These are phyloP conservation scores for Mimas tiliae DNA, from an alignment of 2,888 invertebrate species.

Conservation along the genomic window DNA sequence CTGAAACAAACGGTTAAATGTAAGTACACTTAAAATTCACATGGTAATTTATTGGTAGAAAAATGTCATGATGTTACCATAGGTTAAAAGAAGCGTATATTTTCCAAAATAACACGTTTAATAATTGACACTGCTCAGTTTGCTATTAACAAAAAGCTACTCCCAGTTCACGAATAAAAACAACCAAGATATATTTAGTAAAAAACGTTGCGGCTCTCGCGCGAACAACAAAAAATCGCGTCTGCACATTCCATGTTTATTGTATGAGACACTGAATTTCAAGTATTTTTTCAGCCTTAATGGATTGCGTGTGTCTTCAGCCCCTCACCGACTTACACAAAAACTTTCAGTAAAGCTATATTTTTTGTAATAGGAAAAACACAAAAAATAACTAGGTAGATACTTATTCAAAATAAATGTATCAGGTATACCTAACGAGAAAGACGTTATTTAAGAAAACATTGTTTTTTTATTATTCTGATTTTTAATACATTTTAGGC, in stretches of 20 bases:
- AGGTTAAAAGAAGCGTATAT: too few relatives aligned
- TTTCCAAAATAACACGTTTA: conserved; percentile 5
- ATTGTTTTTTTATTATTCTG: too few relatives aligned
- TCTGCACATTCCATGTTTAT: conserved; percentile 71
- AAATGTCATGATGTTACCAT: too few relatives aligned
- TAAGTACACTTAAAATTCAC: too few relatives aligned
- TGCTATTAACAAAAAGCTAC: conserved; percentile 43
- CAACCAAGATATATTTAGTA: conserved; percentile 49
- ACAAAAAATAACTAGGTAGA: background rate
- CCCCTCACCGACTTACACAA: conserved; percentile 32
- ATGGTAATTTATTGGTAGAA: too few relatives aligned
- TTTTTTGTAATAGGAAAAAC: background rate
- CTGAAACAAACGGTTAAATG: too few relatives aligned
- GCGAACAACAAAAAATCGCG: conserved; percentile 60
- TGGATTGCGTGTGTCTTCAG: conserved; percentile 68
- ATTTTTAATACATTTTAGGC: background rate
- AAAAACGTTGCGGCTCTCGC: conserved; percentile 58
- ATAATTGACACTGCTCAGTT: too few relatives aligned
- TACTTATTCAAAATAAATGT: too few relatives aligned
- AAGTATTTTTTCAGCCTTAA: conserved; percentile 79
- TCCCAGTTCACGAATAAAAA: conserved; percentile 55
- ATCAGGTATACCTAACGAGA: too few relatives aligned
- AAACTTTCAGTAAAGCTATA: background rate
- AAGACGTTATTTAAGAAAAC: too few relatives aligned
- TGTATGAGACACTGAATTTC: conserved; percentile 82